A percentile compares a stretch with the other conserved stretches of the same genome.
These are phyloP conservation scores for Megaceryle maxima DNA, from an alignment of 2,113 vertebrate species.

Conservation along the genomic window DNA sequence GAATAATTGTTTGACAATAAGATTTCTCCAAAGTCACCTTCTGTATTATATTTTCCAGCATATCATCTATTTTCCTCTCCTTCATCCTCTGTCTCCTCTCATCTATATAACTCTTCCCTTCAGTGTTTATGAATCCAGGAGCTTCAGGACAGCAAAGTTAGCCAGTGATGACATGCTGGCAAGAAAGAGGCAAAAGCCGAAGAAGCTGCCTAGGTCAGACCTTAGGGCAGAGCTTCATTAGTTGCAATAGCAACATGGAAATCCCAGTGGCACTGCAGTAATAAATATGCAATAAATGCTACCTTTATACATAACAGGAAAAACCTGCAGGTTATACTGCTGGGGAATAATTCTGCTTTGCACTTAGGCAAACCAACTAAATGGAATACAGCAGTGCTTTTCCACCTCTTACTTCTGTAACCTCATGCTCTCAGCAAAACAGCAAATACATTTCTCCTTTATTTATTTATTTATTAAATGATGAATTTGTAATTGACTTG, in stretches of 20 bases:
- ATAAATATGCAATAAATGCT: conserved; percentile 35
- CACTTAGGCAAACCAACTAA: not conserved
- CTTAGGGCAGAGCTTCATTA: conserved; percentile 12
- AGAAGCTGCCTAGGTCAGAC: conserved; percentile 14
- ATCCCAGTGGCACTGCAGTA: not conserved
- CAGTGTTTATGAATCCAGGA: not conserved
- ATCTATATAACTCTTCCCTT: not conserved
- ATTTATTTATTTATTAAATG: not conserved
- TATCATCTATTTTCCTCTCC: not conserved
- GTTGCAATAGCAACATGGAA: not conserved
- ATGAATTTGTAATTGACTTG: not conserved
- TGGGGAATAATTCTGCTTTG: not conserved
- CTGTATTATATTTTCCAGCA: not conserved
- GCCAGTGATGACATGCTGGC: not conserved
- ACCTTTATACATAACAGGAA: not conserved
- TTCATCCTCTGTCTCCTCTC: not conserved
- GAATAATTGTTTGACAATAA: conserved; percentile 3
- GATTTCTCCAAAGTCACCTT: not conserved
- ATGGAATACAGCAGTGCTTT: not conserved
- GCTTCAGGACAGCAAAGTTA: not conserved
- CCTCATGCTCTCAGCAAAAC: not conserved
- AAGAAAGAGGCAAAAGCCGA: not conserved
- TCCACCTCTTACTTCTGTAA: not conserved
- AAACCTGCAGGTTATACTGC: not conserved
- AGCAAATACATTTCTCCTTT: not conserved